Conservation (phyloP, 2,113 vertebrate species). For the Tor tambroides region DNA sequence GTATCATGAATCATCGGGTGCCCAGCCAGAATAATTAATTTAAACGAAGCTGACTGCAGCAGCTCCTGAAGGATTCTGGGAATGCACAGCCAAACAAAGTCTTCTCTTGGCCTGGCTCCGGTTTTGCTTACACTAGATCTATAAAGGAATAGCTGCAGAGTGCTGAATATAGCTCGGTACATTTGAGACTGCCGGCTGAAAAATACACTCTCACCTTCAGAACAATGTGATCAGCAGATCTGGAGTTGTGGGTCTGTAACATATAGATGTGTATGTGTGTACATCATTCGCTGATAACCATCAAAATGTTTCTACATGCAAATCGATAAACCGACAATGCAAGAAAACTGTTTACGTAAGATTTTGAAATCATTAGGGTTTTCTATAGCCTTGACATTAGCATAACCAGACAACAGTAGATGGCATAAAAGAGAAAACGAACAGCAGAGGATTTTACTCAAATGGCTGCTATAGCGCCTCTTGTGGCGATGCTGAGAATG, state of each 20-base stretch:
- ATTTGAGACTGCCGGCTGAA: background rate
- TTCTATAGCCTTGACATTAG: background rate
- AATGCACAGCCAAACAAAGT: conserved; percentile 1
- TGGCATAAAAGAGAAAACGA: background rate
- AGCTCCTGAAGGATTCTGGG: background rate
- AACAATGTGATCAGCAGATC: background rate
- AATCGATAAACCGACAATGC: background rate
- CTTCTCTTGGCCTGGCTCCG: background rate
- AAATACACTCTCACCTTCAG: background rate
- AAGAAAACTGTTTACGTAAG: background rate
- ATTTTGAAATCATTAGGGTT: background rate
- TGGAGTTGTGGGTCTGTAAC: background rate
- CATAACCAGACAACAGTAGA: background rate
- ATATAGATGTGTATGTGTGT: background rate
- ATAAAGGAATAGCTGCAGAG: background rate
- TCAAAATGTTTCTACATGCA: background rate
- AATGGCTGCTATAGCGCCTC: background rate
- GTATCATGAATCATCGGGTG: background rate
- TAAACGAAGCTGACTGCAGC: conserved; percentile 15
- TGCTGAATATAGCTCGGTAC: background rate
- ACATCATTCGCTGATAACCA: background rate
- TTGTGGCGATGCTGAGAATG: background rate
- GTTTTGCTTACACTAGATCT: conserved; percentile 14
- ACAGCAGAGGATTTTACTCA: background rate
- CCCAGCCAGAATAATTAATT: background rate